Percentiles rank a stretch among this genome's conserved stretches.
Evolutionary conservation across 2,888 invertebrate genomes (phyloP).

Genomic region (Lordiphosa fenestrarum): DNA sequence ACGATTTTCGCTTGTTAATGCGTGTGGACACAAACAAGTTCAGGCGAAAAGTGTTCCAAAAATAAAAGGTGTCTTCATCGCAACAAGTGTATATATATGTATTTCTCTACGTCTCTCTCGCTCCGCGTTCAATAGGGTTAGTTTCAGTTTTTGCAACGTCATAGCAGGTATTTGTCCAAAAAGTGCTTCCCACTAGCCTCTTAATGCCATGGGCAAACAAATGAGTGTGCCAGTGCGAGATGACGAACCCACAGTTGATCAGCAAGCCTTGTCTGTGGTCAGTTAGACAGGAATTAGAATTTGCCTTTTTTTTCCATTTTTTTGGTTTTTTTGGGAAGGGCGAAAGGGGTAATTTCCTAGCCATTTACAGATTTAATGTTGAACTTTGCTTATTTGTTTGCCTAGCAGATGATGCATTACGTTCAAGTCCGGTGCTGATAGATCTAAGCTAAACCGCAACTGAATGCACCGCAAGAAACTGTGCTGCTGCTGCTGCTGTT

Average conservation of each 20-base stretch:
- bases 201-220: conserved; percentile 2
- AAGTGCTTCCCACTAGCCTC: conserved; percentile 7
- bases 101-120: too few relatives aligned
- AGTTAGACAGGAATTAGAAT: conserved; percentile 5
- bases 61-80: conserved; percentile 10
- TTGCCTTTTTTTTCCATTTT: too few relatives aligned
- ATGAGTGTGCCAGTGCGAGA: conserved; percentile 8
- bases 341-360: not conserved
- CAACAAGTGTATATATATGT: not conserved
- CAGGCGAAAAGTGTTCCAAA: conserved; percentile 4
- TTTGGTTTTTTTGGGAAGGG: too few relatives aligned
- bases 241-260: not conserved
- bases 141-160: not conserved
- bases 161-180: not conserved
- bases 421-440: conserved; percentile 6
- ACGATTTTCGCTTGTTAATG: not conserved
- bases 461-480: not conserved
- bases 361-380: conserved; percentile 1
- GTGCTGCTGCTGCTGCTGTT: not conserved
- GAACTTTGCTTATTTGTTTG: conserved; percentile 1
- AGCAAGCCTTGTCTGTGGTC: conserved; percentile 4
- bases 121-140: not conserved
- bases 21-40: conserved; percentile 8
- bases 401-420: conserved; percentile 1
- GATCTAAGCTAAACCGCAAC: conserved; percentile 2